Evolutionary conservation across 2,113 vertebrate genomes (phyloP).

Genomic region (Xyrauchen texanus): DNA sequence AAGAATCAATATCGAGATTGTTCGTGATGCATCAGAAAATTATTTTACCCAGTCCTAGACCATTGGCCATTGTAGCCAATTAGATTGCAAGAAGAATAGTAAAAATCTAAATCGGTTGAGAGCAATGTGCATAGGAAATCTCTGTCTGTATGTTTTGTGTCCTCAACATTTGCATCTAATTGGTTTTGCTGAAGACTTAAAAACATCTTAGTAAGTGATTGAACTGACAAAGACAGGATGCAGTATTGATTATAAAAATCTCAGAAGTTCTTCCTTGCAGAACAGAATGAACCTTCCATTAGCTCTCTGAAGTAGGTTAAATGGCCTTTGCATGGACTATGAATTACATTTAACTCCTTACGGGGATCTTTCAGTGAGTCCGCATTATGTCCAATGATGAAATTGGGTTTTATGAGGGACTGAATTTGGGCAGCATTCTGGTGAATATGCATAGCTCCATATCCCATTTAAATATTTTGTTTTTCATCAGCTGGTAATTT

Average conservation of each 20-base stretch:
- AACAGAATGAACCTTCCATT: not conserved
- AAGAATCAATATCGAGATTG: too few relatives aligned
- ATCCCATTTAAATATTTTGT: conserved; percentile 42
- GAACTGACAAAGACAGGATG: conserved; percentile 14
- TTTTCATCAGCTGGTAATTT: conserved; percentile 51
- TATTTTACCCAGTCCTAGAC: too few relatives aligned
- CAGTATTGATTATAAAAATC: conserved; percentile 25
- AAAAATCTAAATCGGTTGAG: not conserved
- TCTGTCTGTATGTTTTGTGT: not conserved
- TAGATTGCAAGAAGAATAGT: too few relatives aligned
- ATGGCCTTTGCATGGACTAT: not conserved
- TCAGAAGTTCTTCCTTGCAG: not conserved
- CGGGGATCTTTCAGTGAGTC: conserved; percentile 40
- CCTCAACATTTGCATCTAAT: not conserved
- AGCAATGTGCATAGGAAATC: not conserved
- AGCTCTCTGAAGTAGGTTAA: conserved; percentile 22
- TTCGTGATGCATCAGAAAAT: too few relatives aligned
- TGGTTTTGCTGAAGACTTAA: not conserved
- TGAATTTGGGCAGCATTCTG: conserved; percentile 27
- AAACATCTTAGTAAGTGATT: not conserved
- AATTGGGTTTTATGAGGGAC: conserved; percentile 28
- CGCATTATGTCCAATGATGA: conserved; percentile 8
- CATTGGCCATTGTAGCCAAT: too few relatives aligned
- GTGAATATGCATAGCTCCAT: conserved; percentile 31
- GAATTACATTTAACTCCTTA: conserved; percentile 34